These are phyloP conservation scores for Ceratothoa steindachneri DNA, from an alignment of 2,888 invertebrate genomes.

Conservation along the genomic window DNA sequence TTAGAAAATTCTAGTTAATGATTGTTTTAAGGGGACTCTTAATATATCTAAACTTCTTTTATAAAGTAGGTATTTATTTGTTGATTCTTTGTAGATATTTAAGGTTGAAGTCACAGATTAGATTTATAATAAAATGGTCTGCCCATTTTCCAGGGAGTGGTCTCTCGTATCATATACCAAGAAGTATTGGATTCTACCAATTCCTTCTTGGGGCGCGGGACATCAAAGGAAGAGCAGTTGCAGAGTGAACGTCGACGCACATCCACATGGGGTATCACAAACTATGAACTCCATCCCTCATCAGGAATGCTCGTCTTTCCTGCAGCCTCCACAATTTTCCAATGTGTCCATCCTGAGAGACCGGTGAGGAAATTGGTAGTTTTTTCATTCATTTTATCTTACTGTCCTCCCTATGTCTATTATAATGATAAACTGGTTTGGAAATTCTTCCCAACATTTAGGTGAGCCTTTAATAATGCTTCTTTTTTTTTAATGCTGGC, in stretches of 20 bases:
- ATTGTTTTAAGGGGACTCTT: too few relatives aligned
- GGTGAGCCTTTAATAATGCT: too few relatives aligned
- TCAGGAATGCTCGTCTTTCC: slow-evolving; percentile 86
- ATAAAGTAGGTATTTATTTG: too few relatives aligned
- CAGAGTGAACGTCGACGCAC: slow-evolving; percentile 86
- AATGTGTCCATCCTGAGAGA: slow-evolving; percentile 71
- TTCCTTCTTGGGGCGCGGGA: slow-evolving; percentile 38
- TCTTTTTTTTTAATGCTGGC: too few relatives aligned
- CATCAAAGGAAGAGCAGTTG: slow-evolving; percentile 80
- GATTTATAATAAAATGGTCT: too few relatives aligned
- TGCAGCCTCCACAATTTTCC: slow-evolving; percentile 80
- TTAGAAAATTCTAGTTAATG: too few relatives aligned
- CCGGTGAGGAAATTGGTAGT: slow-evolving; percentile 56
- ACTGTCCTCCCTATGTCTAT: slow-evolving; percentile 20
- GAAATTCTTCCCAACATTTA: neutral
- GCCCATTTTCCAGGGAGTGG: slow-evolving; percentile 30
- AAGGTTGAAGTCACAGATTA: too few relatives aligned
- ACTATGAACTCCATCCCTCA: slow-evolving; percentile 77
- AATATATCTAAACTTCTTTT: too few relatives aligned
- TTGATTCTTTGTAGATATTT: too few relatives aligned
- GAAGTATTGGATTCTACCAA: slow-evolving; percentile 40
- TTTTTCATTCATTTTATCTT: neutral
- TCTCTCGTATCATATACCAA: slow-evolving; percentile 31
- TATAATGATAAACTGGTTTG: neutral
- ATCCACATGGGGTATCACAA: slow-evolving; percentile 88